Evolutionary conservation across 2,113 vertebrate genomes (phyloP).

Genomic region (Carassius auratus): DNA sequence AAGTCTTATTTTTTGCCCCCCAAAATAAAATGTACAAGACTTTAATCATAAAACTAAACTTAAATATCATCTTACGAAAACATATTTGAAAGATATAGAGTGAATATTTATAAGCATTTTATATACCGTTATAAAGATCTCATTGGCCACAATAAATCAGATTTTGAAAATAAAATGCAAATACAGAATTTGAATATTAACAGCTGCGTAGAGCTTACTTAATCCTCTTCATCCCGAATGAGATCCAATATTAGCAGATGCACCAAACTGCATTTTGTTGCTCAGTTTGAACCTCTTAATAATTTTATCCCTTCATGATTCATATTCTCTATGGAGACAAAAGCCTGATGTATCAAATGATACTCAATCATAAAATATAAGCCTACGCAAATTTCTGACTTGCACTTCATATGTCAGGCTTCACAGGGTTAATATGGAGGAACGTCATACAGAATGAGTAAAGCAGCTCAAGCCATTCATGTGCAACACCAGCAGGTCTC

Average conservation of each 20-base stretch:
- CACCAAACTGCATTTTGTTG: neutral
- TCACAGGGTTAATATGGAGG: neutral
- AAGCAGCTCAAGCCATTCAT: constrained; percentile 27
- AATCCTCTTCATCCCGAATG: too few relatives aligned
- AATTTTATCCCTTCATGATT: neutral
- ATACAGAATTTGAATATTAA: neutral
- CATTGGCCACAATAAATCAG: neutral
- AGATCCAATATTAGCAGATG: neutral
- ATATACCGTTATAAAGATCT: neutral
- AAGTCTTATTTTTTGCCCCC: too few relatives aligned
- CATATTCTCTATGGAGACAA: neutral
- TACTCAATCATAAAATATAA: too few relatives aligned
- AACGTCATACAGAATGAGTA: neutral
- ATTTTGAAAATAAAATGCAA: too few relatives aligned
- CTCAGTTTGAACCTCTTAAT: neutral
- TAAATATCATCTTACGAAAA: neutral
- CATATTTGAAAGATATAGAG: neutral
- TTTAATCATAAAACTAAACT: neutral
- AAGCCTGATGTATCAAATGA: neutral
- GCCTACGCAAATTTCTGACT: too few relatives aligned
- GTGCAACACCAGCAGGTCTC: constrained; percentile 51
- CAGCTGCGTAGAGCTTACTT: too few relatives aligned
- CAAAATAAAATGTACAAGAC: neutral
- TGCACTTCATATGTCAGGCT: neutral
- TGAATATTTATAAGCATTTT: neutral